Evolutionary conservation across 2,888 invertebrate genomes (phyloP).

Genomic region (Dicycla oo): DNA sequence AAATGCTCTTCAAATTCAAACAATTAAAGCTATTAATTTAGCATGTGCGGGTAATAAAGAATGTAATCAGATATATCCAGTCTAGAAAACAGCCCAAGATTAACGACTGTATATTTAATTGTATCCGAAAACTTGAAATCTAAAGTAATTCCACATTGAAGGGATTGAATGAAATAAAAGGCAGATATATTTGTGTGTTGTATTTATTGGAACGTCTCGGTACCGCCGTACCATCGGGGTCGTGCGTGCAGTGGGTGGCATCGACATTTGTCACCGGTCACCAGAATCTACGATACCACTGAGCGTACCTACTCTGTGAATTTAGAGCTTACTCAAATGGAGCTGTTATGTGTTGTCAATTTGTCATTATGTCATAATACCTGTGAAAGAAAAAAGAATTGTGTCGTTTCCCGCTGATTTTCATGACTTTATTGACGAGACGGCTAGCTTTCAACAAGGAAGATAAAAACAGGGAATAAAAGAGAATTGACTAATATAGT

Average conservation of each 20-base stretch:
- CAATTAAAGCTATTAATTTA: no score
- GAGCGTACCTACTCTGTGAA: conserved; percentile 41
- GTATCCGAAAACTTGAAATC: conserved; percentile 25
- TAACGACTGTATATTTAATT: conserved; percentile 9
- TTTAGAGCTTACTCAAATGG: conserved; percentile 10
- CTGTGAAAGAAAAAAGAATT: neutral
- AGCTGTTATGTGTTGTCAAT: no score
- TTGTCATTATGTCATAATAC: neutral
- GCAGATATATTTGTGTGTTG: conserved; percentile 76
- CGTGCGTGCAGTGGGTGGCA: conserved; percentile 87
- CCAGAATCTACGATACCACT: conserved; percentile 63
- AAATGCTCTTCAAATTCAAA: conserved; percentile 36
- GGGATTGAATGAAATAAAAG: conserved; percentile 74
- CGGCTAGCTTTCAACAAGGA: neutral
- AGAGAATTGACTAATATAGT: neutral
- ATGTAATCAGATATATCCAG: neutral
- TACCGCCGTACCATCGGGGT: conserved; percentile 69
- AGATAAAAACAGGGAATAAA: neutral
- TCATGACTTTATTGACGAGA: neutral
- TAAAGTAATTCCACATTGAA: conserved; percentile 52
- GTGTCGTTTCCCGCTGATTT: neutral
- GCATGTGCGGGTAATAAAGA: conserved; percentile 10
- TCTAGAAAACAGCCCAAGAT: conserved; percentile 13
- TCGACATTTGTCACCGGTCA: conserved; percentile 85
- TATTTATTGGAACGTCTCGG: conserved; percentile 82